Conservation (phyloP, 2,113 vertebrate species). For the Mystacornis crossleyi region DNA sequence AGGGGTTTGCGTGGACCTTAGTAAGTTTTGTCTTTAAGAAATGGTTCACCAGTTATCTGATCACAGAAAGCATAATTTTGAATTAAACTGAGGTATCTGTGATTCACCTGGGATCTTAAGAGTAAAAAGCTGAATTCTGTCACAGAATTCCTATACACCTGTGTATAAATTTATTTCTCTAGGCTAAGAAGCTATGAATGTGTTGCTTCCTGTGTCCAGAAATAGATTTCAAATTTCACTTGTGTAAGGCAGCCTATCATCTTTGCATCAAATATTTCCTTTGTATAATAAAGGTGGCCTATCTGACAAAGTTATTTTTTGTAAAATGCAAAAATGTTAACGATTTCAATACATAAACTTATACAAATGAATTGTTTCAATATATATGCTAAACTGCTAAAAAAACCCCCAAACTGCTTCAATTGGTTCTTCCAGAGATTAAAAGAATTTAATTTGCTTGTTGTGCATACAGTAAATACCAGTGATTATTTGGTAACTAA, state of each 20-base stretch:
- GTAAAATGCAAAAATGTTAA: not conserved
- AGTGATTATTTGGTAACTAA: not conserved
- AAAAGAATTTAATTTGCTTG: not conserved
- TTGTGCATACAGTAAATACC: not conserved
- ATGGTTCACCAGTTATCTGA: not conserved
- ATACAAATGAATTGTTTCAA: not conserved
- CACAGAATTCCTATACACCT: not conserved
- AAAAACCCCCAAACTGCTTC: rapidly evolving
- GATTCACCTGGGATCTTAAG: not conserved
- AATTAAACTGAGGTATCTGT: not conserved
- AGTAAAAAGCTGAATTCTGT: not conserved
- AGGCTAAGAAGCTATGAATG: not conserved
- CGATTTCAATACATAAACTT: not conserved
- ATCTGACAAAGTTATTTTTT: not conserved
- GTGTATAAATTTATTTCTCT: not conserved
- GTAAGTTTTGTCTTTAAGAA: not conserved
- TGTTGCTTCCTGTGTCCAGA: not conserved
- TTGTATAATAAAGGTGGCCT: not conserved
- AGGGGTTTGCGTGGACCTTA: not conserved
- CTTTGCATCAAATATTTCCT: not conserved
- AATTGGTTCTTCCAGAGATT: not conserved
- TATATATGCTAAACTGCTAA: not conserved
- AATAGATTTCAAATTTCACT: not conserved
- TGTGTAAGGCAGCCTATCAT: not conserved
- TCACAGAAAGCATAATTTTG: not conserved